Percentiles rank a stretch among this genome's conserved stretches.
These are phyloP conservation scores for Ibidorhyncha struthersii DNA, from an alignment of 2,113 vertebrate genomes.

Conservation along the genomic window DNA sequence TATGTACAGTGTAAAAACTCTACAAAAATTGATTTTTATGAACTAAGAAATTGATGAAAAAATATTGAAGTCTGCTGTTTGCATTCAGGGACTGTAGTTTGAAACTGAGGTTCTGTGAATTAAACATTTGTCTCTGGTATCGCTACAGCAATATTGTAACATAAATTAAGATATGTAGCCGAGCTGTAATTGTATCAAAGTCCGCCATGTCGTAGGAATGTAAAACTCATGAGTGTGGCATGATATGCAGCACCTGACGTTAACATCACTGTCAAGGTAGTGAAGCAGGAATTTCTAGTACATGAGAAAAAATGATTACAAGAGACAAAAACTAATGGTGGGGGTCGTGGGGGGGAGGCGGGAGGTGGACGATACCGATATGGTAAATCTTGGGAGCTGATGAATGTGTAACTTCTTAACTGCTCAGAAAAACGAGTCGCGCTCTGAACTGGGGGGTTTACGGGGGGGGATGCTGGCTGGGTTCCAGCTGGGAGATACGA, in stretches of 20 bases:
- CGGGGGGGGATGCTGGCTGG: background rate
- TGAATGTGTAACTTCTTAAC: background rate
- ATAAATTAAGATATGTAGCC: constrained; percentile 52
- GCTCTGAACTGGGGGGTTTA: background rate
- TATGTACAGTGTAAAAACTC: constrained; percentile 81
- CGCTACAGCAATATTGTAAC: constrained; percentile 40
- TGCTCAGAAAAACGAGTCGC: background rate
- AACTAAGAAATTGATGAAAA: constrained; percentile 71
- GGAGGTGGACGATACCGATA: background rate
- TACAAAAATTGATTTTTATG: constrained; percentile 83
- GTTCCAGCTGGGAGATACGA: background rate
- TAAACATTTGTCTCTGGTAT: constrained; percentile 59
- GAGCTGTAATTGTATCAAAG: constrained; percentile 61
- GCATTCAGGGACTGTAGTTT: constrained; percentile 21
- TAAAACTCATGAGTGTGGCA: constrained; percentile 34
- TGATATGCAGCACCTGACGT: background rate
- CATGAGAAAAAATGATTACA: background rate
- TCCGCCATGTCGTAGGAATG: constrained; percentile 1
- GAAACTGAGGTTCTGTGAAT: constrained; percentile 48
- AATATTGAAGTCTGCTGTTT: constrained; percentile 43
- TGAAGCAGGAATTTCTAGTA: background rate
- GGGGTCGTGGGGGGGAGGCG: background rate
- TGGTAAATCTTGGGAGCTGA: background rate
- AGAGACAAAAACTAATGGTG: background rate
- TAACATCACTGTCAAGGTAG: background rate